These are phyloP conservation scores for Ciconia nigra DNA, from an alignment of 2,797 vertebrate species.

Conservation along the genomic window DNA sequence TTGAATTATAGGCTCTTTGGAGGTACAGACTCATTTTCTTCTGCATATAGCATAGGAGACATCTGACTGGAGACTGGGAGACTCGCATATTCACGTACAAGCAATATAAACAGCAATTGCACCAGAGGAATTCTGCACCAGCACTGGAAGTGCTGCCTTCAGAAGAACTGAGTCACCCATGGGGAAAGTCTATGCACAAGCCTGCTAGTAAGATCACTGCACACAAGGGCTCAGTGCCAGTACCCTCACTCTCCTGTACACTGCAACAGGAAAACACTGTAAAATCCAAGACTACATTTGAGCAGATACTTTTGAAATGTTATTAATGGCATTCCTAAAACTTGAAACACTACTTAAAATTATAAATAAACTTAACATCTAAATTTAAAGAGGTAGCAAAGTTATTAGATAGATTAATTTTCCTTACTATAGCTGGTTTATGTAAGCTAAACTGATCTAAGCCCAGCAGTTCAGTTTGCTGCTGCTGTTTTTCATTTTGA, in stretches of 20 bases:
- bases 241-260: rapidly evolving
- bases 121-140: background rate
- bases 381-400: background rate
- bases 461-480: background rate
- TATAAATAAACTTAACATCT: background rate
- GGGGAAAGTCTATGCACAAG: background rate
- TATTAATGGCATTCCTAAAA: background rate
- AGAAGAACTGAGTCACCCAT: background rate
- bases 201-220: background rate
- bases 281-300: background rate
- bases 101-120: background rate
- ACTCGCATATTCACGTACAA: background rate
- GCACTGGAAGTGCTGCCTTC: background rate
- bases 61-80: background rate
- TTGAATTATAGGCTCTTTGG: background rate
- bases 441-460: background rate
- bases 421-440: background rate
- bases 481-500: background rate
- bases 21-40: background rate
- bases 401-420: background rate
- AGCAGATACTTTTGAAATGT: background rate
- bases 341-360: background rate
- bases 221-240: background rate
- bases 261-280: background rate
- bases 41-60: background rate